Conservation (phyloP, 2,888 invertebrate genomes). For the Acleris sparsana region DNA sequence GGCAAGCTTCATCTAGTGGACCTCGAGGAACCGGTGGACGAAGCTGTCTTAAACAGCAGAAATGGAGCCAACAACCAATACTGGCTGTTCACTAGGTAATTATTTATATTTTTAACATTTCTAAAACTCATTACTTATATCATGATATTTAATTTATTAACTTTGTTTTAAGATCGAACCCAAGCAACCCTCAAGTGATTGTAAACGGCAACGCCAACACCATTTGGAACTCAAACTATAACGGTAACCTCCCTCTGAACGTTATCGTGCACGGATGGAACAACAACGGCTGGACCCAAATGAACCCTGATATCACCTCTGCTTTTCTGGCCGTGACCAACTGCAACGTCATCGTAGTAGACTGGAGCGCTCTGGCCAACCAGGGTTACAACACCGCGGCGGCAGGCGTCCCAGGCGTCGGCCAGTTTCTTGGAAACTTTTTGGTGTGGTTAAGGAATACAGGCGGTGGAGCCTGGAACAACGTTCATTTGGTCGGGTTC, state of each 20-base stretch:
- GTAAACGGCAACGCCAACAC: slow-evolving; percentile 47
- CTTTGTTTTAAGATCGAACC: slow-evolving; percentile 45
- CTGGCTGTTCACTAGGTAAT: slow-evolving; percentile 49
- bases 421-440: slow-evolving; percentile 49
- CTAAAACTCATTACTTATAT: neutral
- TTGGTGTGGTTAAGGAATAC: slow-evolving; percentile 53
- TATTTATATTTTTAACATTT: too few species aligned
- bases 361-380: slow-evolving; percentile 52
- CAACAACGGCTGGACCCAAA: slow-evolving; percentile 43
- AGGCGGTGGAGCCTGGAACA: slow-evolving; percentile 53
- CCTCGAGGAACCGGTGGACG: slow-evolving; percentile 41
- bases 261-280: slow-evolving; percentile 60
- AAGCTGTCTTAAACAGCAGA: slow-evolving; percentile 33
- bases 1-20: slow-evolving; percentile 48
- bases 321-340: slow-evolving; percentile 52
- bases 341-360: slow-evolving; percentile 57
- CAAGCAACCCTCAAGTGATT: slow-evolving; percentile 48
- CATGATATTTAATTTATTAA: neutral
- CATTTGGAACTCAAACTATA: slow-evolving; percentile 52
- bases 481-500: slow-evolving; percentile 60
- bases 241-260: slow-evolving; percentile 46
- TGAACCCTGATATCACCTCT: slow-evolving; percentile 49
- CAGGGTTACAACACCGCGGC: slow-evolving; percentile 35
- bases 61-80: slow-evolving; percentile 48
- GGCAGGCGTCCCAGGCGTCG: slow-evolving; percentile 43